Evolutionary conservation across 2,113 vertebrate genomes (phyloP).

Genomic region (Epinephelus moara): DNA sequence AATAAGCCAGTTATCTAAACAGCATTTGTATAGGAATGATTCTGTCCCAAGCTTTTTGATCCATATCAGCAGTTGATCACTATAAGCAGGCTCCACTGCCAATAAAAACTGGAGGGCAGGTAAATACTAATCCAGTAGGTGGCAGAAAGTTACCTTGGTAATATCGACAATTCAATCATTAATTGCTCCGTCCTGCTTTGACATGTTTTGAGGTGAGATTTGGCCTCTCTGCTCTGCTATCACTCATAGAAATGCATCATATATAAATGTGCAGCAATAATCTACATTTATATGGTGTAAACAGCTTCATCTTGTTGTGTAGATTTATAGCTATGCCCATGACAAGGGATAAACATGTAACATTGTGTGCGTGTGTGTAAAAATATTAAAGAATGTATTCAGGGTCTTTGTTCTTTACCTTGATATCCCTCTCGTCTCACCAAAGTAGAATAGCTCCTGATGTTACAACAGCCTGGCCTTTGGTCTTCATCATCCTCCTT

Average conservation of each 20-base stretch:
- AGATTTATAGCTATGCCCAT: not conserved
- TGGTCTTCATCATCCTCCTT: not conserved
- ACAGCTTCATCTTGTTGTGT: conserved; percentile 3
- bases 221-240: not conserved
- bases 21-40: too few relatives aligned
- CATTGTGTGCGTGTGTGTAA: not conserved
- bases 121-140: conserved; percentile 72
- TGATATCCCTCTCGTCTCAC: not conserved
- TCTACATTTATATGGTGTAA: not conserved
- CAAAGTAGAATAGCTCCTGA: not conserved
- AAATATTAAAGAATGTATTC: not conserved
- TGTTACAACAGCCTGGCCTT: conserved; percentile 5
- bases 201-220: not conserved
- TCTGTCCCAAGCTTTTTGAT: too few relatives aligned
- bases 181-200: conserved; percentile 8
- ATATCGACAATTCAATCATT: conserved; percentile 38
- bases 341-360: not conserved
- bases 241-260: not conserved
- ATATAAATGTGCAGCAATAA: not conserved
- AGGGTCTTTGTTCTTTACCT: conserved; percentile 7
- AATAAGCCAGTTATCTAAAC: too few relatives aligned
- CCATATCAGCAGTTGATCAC: too few relatives aligned
- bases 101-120: conserved; percentile 28
- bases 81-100: too few relatives aligned
- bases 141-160: conserved; percentile 72